Conservation (phyloP, 2,797 vertebrate genomes). For the Adrianichthys oophorus region DNA sequence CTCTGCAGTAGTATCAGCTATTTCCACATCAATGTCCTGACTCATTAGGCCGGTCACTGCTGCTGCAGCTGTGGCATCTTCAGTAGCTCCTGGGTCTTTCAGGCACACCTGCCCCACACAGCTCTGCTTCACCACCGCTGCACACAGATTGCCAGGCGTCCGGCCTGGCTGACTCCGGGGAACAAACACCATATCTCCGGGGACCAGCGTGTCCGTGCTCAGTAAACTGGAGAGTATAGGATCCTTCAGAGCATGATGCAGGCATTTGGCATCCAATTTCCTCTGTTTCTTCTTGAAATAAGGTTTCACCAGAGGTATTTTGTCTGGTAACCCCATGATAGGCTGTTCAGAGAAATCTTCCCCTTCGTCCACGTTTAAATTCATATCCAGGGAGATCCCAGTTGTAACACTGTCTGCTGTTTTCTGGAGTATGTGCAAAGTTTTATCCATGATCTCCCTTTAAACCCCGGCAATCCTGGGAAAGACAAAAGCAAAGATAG, state of each 20-base stretch:
- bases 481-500: slow-evolving; percentile 24
- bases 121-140: slow-evolving; percentile 85
- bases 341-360: slow-evolving; percentile 78
- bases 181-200: slow-evolving; percentile 87
- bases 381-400: slow-evolving; percentile 72
- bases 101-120: slow-evolving; percentile 81
- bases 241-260: slow-evolving; percentile 85
- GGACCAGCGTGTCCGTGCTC: slow-evolving; percentile 83
- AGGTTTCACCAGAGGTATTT: slow-evolving; percentile 91
- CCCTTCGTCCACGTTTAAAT: slow-evolving; percentile 70
- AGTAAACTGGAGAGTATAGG: slow-evolving; percentile 90
- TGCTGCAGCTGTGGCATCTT: slow-evolving; percentile 25
- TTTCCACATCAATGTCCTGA: slow-evolving; percentile 70
- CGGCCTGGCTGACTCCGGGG: slow-evolving; percentile 77
- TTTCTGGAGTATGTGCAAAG: slow-evolving; percentile 82
- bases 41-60: slow-evolving; percentile 75
- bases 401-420: slow-evolving; percentile 56
- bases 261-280: slow-evolving; percentile 85
- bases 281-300: slow-evolving; percentile 97
- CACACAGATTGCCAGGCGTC: slow-evolving; percentile 80
- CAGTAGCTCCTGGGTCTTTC: slow-evolving; percentile 70
- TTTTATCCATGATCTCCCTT: slow-evolving; percentile 72
- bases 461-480: slow-evolving; percentile 54
- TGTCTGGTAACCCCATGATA: slow-evolving; percentile 82
- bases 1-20: slow-evolving; percentile 73